Evolutionary conservation across 2,113 vertebrate species (phyloP), one percentile per base, ranked within the genome.

Genomic region (Chinchilla lanigera): DNA sequence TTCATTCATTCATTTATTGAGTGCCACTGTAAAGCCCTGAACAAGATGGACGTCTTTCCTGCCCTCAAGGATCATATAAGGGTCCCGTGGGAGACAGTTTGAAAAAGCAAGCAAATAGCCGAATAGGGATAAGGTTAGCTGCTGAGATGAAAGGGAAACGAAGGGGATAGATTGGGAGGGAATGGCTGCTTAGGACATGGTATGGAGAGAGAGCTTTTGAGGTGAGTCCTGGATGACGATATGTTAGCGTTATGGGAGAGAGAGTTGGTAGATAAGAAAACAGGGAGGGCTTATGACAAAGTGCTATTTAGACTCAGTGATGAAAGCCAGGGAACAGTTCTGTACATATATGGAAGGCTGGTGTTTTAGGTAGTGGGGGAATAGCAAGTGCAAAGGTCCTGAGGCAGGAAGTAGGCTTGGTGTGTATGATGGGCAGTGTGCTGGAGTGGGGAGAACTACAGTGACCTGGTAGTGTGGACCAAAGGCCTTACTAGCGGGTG

Each of bases 21-120:
- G 38, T 92, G 89, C 77, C 81, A 93, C 71, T 87, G 69, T 92
- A 92, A 93, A 95, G 83, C 90, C 94, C 92, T 71, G 38, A 90
- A 92, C 63, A 93, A 97, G 95, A 95, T 69, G 88, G 97, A 97
- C 94, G 92, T 96, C 69, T 96, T 92, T 82, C 96, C 56, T 92
- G 47, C 63, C 86, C 87, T 96, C 87, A 77, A 94, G 56, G 84
- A 92, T 96, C 90, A 65, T 83, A 90, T 38, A 93, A 85, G 86
- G 93, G 56, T 97, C 87, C 75, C 86, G 7, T 90, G 75, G 84
- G 83, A 93, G 85, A 89, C 35, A 82, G 63, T 91, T 94, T 86
- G 89, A 38, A 90, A 90, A 90, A 94, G 80, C 41, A 60, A 96
- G 33, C 26, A 56, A 92, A 44, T 19, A 86, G 93, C 96, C 73